Evolutionary conservation across 2,113 vertebrate species (phyloP).

Genomic region (Petroica traversi): DNA sequence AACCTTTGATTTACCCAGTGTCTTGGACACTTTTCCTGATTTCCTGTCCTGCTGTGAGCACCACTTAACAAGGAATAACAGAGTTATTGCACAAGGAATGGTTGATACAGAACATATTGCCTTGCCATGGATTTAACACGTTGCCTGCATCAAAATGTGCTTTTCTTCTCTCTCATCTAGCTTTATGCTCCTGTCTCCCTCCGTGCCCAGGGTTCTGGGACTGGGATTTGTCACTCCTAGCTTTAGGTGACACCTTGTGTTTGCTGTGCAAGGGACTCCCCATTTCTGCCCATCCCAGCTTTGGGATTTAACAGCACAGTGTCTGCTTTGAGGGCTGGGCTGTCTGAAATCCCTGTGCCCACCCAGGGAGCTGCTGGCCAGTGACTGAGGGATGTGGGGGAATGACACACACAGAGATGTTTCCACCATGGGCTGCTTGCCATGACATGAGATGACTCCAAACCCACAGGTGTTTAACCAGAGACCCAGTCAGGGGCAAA

Average conservation of each 20-base stretch:
- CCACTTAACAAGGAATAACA: not conserved
- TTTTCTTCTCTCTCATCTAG: not conserved
- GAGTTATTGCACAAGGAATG: not conserved
- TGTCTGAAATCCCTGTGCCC: not conserved
- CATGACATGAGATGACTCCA: not conserved
- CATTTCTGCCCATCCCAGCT: not conserved
- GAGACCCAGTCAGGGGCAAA: no score
- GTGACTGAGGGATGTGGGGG: not conserved
- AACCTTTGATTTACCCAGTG: not conserved
- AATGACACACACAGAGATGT: not conserved
- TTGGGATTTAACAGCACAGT: not conserved
- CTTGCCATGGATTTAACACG: not conserved
- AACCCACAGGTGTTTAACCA: not conserved
- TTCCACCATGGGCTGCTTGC: fast-evolving
- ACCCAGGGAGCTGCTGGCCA: fast-evolving
- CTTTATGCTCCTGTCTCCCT: not conserved
- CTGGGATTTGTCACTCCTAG: not conserved
- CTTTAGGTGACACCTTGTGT: not conserved
- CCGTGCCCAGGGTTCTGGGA: not conserved
- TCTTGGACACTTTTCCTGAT: not conserved
- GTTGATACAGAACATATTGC: not conserved
- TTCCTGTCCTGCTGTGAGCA: not conserved
- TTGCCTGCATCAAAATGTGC: not conserved
- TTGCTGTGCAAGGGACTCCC: not conserved
- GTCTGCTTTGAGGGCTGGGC: not conserved